Conservation (phyloP, 2,888 invertebrate genomes). For the Agriopis leucophaearia region DNA sequence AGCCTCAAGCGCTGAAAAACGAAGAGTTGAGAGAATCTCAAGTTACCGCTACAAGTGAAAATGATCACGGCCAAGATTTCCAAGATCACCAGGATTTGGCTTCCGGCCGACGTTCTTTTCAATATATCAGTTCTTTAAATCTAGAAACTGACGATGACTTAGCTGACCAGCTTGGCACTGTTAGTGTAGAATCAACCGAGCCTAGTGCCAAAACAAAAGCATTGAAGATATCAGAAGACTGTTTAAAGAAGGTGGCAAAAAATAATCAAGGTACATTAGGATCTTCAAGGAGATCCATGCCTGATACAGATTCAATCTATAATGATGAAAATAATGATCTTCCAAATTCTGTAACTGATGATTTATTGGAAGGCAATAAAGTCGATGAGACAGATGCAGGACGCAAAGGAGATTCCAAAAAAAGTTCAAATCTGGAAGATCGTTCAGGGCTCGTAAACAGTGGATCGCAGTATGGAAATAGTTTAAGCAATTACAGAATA, state of each 20-base stretch:
- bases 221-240: constrained; percentile 25
- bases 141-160: constrained; percentile 21
- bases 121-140: not conserved
- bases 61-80: not conserved
- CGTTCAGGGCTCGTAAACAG: constrained; percentile 38
- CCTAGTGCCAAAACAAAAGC: constrained; percentile 5
- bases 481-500: constrained; percentile 59
- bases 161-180: constrained; percentile 10
- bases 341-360: not conserved
- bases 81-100: not conserved
- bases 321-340: not conserved
- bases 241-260: constrained; percentile 16
- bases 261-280: constrained; percentile 1
- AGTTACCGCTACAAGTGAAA: not conserved
- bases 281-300: constrained; percentile 22
- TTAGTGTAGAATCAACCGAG: not conserved
- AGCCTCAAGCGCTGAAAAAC: constrained; percentile 40
- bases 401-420: not conserved
- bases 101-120: not conserved
- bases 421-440: constrained; percentile 51
- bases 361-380: constrained; percentile 2
- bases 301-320: not conserved
- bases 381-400: not conserved
- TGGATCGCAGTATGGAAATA: constrained; percentile 51
- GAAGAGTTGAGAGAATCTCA: constrained; percentile 17